Evolutionary conservation across 2,888 invertebrate genomes (phyloP).

Genomic region (Polyommatus iphigenia): DNA sequence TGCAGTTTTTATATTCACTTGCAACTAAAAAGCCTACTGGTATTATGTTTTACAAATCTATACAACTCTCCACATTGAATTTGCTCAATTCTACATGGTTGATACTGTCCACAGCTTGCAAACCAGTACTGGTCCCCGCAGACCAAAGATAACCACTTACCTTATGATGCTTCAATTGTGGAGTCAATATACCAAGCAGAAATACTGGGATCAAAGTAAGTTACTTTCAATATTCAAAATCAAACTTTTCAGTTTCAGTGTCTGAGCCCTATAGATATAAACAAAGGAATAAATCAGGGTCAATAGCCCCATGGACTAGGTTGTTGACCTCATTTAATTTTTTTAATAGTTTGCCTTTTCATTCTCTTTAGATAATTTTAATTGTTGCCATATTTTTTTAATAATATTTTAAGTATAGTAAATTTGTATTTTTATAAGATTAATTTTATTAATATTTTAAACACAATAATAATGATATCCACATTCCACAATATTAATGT

Average conservation of each 20-base stretch:
- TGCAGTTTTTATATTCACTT: conserved; percentile 42
- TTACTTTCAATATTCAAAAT: conserved; percentile 41
- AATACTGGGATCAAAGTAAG: conserved; percentile 89
- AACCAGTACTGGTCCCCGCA: conserved; percentile 96
- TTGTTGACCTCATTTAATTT: conserved; percentile 64
- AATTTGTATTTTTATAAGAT: not conserved
- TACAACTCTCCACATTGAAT: conserved; percentile 70
- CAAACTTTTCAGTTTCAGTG: conserved; percentile 45
- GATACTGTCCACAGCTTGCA: conserved; percentile 84
- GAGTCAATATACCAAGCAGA: conserved; percentile 94
- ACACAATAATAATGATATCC: not conserved
- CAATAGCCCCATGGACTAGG: conserved; percentile 67
- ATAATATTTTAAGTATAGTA: too few relatives aligned
- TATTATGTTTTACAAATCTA: conserved; percentile 64
- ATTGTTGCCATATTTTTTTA: not conserved
- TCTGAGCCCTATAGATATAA: conserved; percentile 68
- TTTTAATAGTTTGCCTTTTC: conserved; percentile 52
- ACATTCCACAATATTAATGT: not conserved
- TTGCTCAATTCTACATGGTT: conserved; percentile 67
- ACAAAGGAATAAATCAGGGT: conserved; percentile 65
- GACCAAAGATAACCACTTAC: conserved; percentile 84
- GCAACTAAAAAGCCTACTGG: conserved; percentile 62
- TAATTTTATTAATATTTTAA: not conserved
- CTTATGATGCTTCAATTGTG: conserved; percentile 88
- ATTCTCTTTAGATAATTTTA: not conserved